Evolutionary conservation across 2,797 vertebrate genomes (phyloP).

Genomic region (Peromyscus attwateri): DNA sequence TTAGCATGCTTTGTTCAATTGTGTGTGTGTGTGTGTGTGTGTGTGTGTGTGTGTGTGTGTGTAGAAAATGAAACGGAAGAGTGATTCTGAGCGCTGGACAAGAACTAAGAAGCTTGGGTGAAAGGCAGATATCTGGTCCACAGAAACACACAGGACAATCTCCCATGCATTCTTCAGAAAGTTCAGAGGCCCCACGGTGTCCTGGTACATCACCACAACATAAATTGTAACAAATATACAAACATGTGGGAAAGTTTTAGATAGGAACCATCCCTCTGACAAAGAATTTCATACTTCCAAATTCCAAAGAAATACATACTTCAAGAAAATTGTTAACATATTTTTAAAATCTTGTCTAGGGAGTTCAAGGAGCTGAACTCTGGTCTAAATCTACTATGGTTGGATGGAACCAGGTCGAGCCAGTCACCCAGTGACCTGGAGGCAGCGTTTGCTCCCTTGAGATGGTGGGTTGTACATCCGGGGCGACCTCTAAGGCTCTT

Average conservation of each 20-base stretch:
- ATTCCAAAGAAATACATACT: slow-evolving; percentile 17
- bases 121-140: background rate
- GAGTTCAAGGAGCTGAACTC: slow-evolving; percentile 1
- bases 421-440: background rate
- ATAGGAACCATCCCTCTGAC: background rate
- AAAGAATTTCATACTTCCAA: background rate
- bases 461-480: background rate
- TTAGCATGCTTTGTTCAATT: background rate
- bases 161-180: background rate
- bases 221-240: background rate
- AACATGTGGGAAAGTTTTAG: background rate
- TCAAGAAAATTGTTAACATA: background rate
- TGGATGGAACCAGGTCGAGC: background rate
- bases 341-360: background rate
- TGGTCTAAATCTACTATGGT: background rate
- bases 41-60: background rate
- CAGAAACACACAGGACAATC: background rate
- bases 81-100: background rate
- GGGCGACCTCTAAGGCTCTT: slow-evolving; percentile 21
- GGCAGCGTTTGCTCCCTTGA: background rate
- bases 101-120: background rate
- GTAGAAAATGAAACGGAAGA: slow-evolving; percentile 32
- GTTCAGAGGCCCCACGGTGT: background rate
- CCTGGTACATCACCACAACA: background rate
- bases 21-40: background rate